These are phyloP conservation scores for Lycocerus yunnanus DNA, from an alignment of 2,888 invertebrate species.

Conservation along the genomic window DNA sequence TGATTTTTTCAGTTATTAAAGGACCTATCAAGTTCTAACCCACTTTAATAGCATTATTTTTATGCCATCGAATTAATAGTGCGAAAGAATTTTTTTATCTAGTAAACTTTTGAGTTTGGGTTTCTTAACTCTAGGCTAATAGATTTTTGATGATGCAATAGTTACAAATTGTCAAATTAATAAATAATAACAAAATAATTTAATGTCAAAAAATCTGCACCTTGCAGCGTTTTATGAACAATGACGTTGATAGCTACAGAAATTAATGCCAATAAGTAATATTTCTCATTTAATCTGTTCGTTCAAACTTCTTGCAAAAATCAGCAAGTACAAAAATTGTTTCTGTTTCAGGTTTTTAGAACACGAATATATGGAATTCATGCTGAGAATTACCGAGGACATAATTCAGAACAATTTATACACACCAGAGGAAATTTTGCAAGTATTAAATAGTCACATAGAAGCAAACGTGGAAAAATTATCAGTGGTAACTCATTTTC, in stretches of 20 bases:
- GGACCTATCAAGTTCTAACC: too few relatives aligned
- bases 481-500: slow-evolving; percentile 52
- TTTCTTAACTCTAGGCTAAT: too few relatives aligned
- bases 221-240: background rate
- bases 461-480: slow-evolving; percentile 56
- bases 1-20: too few relatives aligned
- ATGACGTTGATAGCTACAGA: background rate
- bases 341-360: slow-evolving; percentile 37
- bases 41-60: too few relatives aligned
- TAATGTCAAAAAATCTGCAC: background rate
- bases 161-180: background rate
- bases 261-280: background rate
- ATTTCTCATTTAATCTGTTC: background rate
- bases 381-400: slow-evolving; percentile 60
- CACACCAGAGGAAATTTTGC: slow-evolving; percentile 58
- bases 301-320: background rate
- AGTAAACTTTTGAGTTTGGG: too few relatives aligned
- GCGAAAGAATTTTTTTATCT: too few relatives aligned
- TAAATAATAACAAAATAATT: background rate
- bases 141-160: background rate
- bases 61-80: too few relatives aligned
- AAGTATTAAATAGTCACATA: slow-evolving; percentile 59
- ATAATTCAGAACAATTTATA: slow-evolving; percentile 60
- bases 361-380: slow-evolving; percentile 52
- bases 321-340: background rate